Conservation (phyloP, 2,113 vertebrate species). For the Rutilus rutilus region DNA sequence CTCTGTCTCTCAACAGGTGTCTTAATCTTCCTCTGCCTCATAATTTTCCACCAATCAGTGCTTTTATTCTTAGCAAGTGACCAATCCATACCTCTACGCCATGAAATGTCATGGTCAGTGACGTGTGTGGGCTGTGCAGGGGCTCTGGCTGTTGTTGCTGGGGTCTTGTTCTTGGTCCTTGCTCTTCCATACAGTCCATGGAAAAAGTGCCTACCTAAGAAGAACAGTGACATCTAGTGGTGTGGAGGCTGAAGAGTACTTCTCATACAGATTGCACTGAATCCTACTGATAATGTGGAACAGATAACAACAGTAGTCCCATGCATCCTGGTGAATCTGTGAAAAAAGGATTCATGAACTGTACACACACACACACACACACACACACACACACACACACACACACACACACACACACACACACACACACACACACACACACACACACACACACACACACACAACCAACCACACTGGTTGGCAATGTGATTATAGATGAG, state of each 20-base stretch:
- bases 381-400: too few relatives aligned
- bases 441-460: too few relatives aligned
- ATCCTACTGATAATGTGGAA: background rate
- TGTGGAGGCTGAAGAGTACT: conserved; percentile 42
- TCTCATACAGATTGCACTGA: conserved; percentile 24
- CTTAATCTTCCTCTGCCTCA: conserved; percentile 78
- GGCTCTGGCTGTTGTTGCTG: conserved; percentile 76
- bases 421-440: too few relatives aligned
- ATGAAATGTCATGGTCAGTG: conserved; percentile 86
- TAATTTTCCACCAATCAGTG: conserved; percentile 85
- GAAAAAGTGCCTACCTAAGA: conserved; percentile 72
- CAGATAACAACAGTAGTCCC: background rate
- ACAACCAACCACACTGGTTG: background rate
- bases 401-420: too few relatives aligned
- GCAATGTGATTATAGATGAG: background rate
- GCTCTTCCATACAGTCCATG: conserved; percentile 78
- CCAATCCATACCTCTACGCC: conserved; percentile 73
- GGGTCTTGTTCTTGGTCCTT: conserved; percentile 79
- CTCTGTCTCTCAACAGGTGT: conserved; percentile 69
- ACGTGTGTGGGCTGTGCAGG: conserved; percentile 79
- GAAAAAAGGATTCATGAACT: too few relatives aligned
- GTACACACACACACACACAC: too few relatives aligned
- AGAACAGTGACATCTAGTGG: conserved; percentile 65
- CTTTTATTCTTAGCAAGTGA: conserved; percentile 75
- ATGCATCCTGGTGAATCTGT: background rate